Base-by-base conservation (phyloP, 2,113 vertebrate species). In the Clarias batrachus region DNA sequence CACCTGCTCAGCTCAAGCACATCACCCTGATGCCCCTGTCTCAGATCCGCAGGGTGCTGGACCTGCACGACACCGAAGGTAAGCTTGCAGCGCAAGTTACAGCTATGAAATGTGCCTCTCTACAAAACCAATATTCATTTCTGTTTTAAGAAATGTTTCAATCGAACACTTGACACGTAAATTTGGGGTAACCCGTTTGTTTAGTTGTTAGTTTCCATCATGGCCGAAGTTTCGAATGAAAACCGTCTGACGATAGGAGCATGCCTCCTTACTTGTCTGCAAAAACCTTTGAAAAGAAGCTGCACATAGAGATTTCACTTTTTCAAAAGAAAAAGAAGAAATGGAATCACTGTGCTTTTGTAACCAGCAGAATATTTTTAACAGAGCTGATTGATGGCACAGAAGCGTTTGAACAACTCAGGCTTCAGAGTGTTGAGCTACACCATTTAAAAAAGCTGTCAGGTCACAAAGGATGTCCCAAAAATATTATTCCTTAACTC, bases 21-120 rank as follows among this genome's bases (percentile, higher is more conserved):
- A 95, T 99, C 87, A 89, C 95, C 54, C 94, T 99, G 59, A 99
- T 99, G 98, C 98, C 98, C 1, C 96, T 99, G 85, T 99, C 98
- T 80, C 98, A 99, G 93, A 99, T 99, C 88, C 96, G 97, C 89
- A 97, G 96, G 92, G 98, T 99, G 16, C 90, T 99, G 87, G 97
- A 99, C 92, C 96, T 99, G 91, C 96, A 95, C 92, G 98, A 99
- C 89, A 98, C 97, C 13, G 98, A 99, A 90, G 98, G 98, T 99
- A 89, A 94, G 91, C 30, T 84, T 33, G 88, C 56, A 30, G 82
- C 68, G 16, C 62, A 37, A 48, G 33, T 6, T 52, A 19, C 52
- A 73, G 14, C 59, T 23, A 60, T 56, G 27, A 19, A 37, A 71
- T 21, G n/a, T 77, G 71, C 7, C 48, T 19, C 10, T 25, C 11